Conservation (phyloP, 2,797 vertebrate genomes). For the Girardinus metallicus region DNA sequence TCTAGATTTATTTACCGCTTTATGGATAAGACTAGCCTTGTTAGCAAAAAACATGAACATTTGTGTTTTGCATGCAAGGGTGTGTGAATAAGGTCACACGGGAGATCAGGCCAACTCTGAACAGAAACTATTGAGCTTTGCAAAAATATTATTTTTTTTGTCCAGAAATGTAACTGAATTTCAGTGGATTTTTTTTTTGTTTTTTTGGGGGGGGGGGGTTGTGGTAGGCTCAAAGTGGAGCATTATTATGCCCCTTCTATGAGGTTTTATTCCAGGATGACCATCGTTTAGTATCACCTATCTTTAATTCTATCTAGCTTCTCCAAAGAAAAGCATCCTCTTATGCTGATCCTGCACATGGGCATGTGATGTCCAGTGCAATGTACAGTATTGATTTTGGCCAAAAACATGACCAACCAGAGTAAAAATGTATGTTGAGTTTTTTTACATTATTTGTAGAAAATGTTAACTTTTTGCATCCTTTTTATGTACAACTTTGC, state of each 20-base stretch:
- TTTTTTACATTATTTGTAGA: not conserved
- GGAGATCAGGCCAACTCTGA: not conserved
- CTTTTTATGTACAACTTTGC: not conserved
- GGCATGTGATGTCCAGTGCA: not conserved
- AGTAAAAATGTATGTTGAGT: not conserved
- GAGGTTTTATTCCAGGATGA: not conserved
- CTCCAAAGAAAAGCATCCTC: not conserved
- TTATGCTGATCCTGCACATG: not conserved
- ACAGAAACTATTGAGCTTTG: constrained; percentile 4
- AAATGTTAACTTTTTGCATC: not conserved
- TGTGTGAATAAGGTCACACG: not conserved
- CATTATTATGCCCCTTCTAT: not conserved
- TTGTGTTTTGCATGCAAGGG: constrained; percentile 9
- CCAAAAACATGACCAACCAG: not conserved
- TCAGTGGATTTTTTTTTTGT: not conserved
- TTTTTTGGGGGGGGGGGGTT: no score
- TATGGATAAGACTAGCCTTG: constrained; percentile 31
- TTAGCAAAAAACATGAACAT: constrained; percentile 2
- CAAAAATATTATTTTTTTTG: not conserved
- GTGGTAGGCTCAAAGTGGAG: not conserved
- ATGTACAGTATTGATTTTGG: not conserved
- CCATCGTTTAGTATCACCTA: not conserved
- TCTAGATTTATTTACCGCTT: constrained; percentile 28
- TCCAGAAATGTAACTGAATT: not conserved
- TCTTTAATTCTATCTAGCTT: not conserved